Evolutionary conservation across 2,888 invertebrate species (phyloP), one percentile per base, ranked within the genome.

Genomic region (Fissipunctia ypsillon): DNA sequence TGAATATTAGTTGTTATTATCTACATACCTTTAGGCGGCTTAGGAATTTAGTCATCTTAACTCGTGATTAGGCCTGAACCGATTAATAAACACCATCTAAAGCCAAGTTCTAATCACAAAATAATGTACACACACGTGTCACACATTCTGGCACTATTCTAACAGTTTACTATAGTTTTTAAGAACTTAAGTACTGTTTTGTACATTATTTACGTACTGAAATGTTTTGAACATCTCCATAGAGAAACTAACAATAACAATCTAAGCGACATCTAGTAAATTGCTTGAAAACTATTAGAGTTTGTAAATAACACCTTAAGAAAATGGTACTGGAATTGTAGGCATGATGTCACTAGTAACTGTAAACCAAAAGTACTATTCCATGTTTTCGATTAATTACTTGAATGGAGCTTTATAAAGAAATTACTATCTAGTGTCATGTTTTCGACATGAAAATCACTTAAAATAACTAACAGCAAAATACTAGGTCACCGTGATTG

Each of bases 21-120:
- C 28, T n/a, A 81, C 76, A n/a, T 81, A 81, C 84, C 81, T 81
- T 66, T 28, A 84, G 1, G 43, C 60, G 65, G 45, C 68, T 71
- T 76, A 57, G 48, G 43, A 66, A 71, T 84, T 63, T 84, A 59
- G 54, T 45, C 68, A 81, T 84, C 68, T 2, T 84, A 57, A 41
- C 38, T 66, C 41, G 38, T 35, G 54, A 71, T 68, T 70, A 63
- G 7, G n/a, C 22, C 3, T 38, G 3, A 22, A 43, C n/a, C 35
- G 28, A 61, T n/a, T 16, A 25, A 35, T 43, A 60, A 67, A 54
- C 75, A 78, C 56, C 59, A 66, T 71, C 0, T 35, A 19, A 4
- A 25, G 19, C 0, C 12, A 81, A 61, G 0, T 43, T 25, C 2
- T 66, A 9, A 28, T 67, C 35, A 69, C 3, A 64, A 25, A 31